Evolutionary conservation across 2,888 invertebrate genomes (phyloP), one percentile per base, ranked within the genome.

Genomic region (Lasiommata megera): DNA sequence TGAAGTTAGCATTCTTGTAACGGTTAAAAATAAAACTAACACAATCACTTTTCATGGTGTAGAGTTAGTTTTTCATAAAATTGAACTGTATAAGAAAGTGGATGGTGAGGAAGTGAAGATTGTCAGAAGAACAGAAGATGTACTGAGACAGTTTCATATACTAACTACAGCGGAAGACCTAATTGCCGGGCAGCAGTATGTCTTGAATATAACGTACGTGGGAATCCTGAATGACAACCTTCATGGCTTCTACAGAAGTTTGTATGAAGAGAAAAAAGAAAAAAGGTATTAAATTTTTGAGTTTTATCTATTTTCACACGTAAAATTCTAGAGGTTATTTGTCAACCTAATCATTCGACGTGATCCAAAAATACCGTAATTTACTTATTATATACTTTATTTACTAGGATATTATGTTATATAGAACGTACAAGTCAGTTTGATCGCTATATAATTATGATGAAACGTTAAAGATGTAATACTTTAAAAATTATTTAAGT

Each of bases 191-290:
- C 83, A 88, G 44, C 92, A 92, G 62, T 97, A 96, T 77, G 81
- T 92, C 51, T 76, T 97, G 63, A 88, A 92, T 64, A 93, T 97
- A 61, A 92, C 92, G 47, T 97, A 94, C 73, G 86, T 91, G 5
- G 97, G 96, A 0, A 87, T 93, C 59, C 85, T 97, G 51, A 95
- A 94, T 71, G 95, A 96, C 73, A 92, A 94, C 65, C 84, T 96
- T 34, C 93, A 94, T 70, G 97, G 96, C 41, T 96, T 97, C 80
- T 97, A 96, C 74, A 92, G 96, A 67, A 96, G 96, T 82, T 95
- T 95, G 0, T 97, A 97, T 77, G 92, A 91, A 66, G 92, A 93
- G 63, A 92, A 92, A 62, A 94, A 94, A 67, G 87, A 93, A 56
- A 95, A 93, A 68, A 94, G 94, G 96, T 95, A 79, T 3, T 23